A percentile compares a stretch with the other conserved stretches of the same genome.
phyloP scores from a whole-genome alignment of 1,140 invertebrate species.

The Zophobas atratus region DNA sequence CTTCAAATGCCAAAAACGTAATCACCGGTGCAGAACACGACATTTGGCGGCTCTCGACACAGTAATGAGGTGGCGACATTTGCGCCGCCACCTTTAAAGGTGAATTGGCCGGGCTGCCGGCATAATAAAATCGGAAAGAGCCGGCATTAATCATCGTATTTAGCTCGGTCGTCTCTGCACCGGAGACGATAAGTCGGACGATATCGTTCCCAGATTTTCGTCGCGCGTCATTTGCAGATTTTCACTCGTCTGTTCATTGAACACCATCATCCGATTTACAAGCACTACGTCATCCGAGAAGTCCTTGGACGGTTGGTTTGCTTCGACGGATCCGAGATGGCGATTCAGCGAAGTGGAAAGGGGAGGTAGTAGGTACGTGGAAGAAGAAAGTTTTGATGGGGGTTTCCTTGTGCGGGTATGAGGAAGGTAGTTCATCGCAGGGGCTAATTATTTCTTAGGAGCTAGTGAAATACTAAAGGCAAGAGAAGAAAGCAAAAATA shows the following conservation, averaged over 20 bases:
- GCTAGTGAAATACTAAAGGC: too few species aligned
- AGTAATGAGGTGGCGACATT: conserved; percentile 25
- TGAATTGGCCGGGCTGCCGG: background rate
- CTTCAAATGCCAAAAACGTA: conserved; percentile 19
- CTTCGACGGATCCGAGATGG: too few species aligned
- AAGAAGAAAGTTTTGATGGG: too few species aligned
- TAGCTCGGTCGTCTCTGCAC: background rate
- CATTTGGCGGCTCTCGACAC: conserved; percentile 3
- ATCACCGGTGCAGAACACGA: background rate
- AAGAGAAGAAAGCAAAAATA: too few species aligned
- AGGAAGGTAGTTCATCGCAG: too few species aligned
- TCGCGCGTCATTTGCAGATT: conserved; percentile 38
- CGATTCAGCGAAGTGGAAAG: too few species aligned
- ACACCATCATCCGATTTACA: conserved; percentile 12
- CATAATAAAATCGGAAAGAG: background rate
- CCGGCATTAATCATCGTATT: conserved; percentile 34
- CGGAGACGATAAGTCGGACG: conserved; percentile 18
- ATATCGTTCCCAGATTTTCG: conserved; percentile 22
- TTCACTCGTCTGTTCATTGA: conserved; percentile 30
- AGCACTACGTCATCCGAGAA: conserved; percentile 10
- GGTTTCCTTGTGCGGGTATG: too few species aligned
- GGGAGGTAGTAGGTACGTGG: too few species aligned
- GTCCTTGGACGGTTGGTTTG: background rate
- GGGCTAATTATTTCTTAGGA: too few species aligned
- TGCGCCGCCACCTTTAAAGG: conserved; percentile 25